Evolutionary conservation across 2,888 invertebrate genomes (phyloP).

Genomic region (Mesodorylaimus sp.): DNA sequence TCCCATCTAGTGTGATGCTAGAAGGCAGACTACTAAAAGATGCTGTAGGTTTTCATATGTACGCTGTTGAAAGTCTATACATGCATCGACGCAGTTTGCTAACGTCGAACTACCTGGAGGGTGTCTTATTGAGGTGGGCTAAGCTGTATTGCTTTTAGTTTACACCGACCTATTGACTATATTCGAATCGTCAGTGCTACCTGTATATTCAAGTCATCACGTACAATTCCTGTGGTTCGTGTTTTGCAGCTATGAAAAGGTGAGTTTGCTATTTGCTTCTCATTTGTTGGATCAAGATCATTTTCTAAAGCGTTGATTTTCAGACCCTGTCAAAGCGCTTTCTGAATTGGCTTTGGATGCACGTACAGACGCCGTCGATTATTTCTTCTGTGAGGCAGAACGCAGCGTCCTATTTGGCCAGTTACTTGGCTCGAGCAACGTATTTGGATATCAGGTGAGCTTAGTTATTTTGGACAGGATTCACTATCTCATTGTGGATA

Average conservation of each 20-base stretch:
- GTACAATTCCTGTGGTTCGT: slow-evolving; percentile 58
- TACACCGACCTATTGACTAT: slow-evolving; percentile 46
- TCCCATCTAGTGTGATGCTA: no score
- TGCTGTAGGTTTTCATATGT: no score
- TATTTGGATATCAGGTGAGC: slow-evolving; percentile 1
- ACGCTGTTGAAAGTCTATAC: no score
- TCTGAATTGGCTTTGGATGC: slow-evolving; percentile 52
- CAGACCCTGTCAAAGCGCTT: slow-evolving; percentile 43
- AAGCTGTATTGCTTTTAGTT: no score
- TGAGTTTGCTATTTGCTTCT: slow-evolving; percentile 12
- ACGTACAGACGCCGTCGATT: slow-evolving; percentile 47
- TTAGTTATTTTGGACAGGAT: no score
- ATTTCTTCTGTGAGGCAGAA: slow-evolving; percentile 48
- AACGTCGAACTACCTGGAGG: no score
- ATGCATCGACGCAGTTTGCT: no score
- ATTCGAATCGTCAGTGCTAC: slow-evolving; percentile 61
- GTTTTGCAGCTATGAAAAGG: slow-evolving; percentile 46
- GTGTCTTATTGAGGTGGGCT: no score
- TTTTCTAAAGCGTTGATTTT: neutral
- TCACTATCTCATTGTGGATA: no score
- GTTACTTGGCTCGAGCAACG: slow-evolving; percentile 42
- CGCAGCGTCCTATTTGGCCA: slow-evolving; percentile 53
- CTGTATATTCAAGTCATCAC: slow-evolving; percentile 61
- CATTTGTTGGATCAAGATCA: neutral
- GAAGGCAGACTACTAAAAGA: no score